Base-by-base conservation (phyloP, 2,888 invertebrate species). In the Aplocera efformata region DNA sequence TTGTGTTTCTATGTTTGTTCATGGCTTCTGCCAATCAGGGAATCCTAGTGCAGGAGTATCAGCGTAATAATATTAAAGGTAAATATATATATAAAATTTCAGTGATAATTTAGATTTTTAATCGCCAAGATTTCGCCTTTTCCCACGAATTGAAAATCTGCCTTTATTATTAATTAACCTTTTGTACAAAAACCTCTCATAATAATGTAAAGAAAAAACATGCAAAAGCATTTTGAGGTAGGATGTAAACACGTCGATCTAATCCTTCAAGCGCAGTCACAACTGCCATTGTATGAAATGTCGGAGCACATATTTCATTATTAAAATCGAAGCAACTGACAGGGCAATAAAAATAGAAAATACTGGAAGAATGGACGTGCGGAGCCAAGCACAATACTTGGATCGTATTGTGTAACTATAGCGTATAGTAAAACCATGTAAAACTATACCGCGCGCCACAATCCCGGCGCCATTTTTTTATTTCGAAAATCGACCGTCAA, bases 251-350 rank as follows among this genome's bases (percentile, higher is more conserved):
- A 47, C 38, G 24, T 40, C 13, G 44, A 45, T 36, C 45, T 61
- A 63, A 69, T 65, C 60, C 59, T 50, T 66, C 56, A 60, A 65
- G 59, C 64, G 51, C 50, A 62, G 70, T 77, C 78, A 78, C 67
- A 79, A 81, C 69, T 79, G 33, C 44, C 43, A 43, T 59, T 65
- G 55, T 60, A 48, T 44, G 35, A 56, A 51, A 56, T 60, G 59
- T 69, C 77, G 72, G 68, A 80, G 77, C 71, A 73, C 70, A 75
- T 82, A 78, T 75, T 77, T 84, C 79, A 80, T 72, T 73, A 67
- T 60, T 56, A 72, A 75, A 75, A 72, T 81, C 78, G 79, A 81
- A 78, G 79, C 68, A 51, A 71, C 62, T 67, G 70, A 72, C 71
- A 68, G 58, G 65, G 52, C 59, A 56, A 64, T 73, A 72, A 67